Base-by-base conservation (phyloP, 2,113 vertebrate genomes). In the Pelodiscus sinensis region DNA sequence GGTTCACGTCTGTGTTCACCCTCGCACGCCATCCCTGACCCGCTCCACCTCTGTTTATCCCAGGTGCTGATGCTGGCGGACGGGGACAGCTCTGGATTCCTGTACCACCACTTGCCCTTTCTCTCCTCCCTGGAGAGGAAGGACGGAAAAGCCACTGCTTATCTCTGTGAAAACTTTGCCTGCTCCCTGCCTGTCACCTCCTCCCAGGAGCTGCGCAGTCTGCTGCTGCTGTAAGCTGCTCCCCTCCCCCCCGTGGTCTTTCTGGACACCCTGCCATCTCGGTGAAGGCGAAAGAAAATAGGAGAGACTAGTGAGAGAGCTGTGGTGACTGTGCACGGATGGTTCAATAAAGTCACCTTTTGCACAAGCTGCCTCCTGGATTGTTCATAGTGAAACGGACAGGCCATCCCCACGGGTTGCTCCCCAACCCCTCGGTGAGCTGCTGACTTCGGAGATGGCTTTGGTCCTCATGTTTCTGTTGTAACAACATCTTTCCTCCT, bases 41-140 rank as follows among this genome's bases (percentile, higher is more conserved):
- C 25, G 52, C 77, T n/a, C 58, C 65, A 57, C 96, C 88, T 93
- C 52, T 82, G 22, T 16, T 44, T 57, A 8, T 91, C 80, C 14
- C 97, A 99, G 99, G 99, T 99, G 83, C 93, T 99, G 98, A 98
- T 99, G 97, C 95, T 99, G 6, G 97, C 98, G 1, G 98, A 99
- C 3, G 98, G 98, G 35, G 94, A 98, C 82, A 91, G 96, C 4
- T 56, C 98, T 1, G 97, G 97, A n/a, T 99, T 99, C 96, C 97
- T 99, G 55, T 97, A 98, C 96, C 96, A 97, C 91, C 99, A 98
- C 77, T 97, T 99, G 93, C 99, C 99, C 24, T 97, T 97, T 90
- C 98, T 99, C 6, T 97, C 96, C 3, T 98, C 98, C 78, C 97
- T 99, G 97, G 92, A 97, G 79, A 94, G 97, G 58, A 97, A 97